phyloP scores from a whole-genome alignment of 2,113 vertebrate species.

The Orthochromis indermauri region DNA sequence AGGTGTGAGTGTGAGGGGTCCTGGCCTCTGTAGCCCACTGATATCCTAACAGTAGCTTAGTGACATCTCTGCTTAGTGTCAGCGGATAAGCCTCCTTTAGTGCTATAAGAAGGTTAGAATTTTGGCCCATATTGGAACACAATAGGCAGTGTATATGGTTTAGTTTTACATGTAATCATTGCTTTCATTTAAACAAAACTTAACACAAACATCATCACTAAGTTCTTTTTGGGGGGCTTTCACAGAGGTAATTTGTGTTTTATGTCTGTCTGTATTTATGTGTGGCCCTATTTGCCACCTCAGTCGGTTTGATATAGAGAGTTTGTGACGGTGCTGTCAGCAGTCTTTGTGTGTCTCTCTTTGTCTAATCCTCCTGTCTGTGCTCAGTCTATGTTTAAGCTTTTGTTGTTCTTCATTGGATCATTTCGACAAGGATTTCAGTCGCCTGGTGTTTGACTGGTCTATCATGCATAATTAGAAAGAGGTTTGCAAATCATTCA shows the following conservation, averaged over 20 bases:
- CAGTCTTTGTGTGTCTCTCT: background rate
- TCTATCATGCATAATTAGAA: background rate
- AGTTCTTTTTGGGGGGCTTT: background rate
- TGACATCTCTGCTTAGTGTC: constrained; percentile 40
- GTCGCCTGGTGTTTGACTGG: background rate
- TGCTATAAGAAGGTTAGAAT: background rate
- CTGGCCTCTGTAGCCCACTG: background rate
- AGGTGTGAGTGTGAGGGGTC: background rate
- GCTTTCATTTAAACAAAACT: background rate
- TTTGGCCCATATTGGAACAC: background rate
- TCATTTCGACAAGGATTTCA: background rate
- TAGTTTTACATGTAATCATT: background rate
- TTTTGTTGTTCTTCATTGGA: background rate
- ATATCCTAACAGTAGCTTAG: constrained; percentile 26
- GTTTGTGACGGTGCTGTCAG: background rate
- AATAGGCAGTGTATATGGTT: background rate
- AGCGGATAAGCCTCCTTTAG: constrained; percentile 1
- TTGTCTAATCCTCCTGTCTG: background rate
- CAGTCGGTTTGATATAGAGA: background rate
- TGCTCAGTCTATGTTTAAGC: background rate
- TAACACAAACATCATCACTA: background rate
- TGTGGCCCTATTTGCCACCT: background rate
- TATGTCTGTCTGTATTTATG: background rate
- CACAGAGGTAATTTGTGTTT: background rate
- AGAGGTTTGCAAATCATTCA: background rate